Conservation (phyloP, 2,113 vertebrate species). For the Chaetodon auriga region DNA sequence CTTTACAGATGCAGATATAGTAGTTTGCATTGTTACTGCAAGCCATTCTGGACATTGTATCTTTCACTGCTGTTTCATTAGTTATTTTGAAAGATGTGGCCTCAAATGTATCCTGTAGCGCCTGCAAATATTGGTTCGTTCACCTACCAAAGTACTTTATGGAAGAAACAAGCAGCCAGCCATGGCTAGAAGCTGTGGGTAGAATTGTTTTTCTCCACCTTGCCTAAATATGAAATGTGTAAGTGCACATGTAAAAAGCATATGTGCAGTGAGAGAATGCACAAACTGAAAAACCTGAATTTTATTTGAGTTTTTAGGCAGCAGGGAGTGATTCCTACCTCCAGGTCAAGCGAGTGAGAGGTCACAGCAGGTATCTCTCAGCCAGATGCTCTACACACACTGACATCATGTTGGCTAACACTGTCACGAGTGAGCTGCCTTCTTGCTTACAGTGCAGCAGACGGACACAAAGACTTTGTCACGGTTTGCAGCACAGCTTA, state of each 20-base stretch:
- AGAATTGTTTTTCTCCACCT: neutral
- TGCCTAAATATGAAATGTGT: neutral
- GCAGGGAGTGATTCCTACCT: constrained; percentile 4
- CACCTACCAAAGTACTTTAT: constrained; percentile 1
- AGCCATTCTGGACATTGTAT: constrained; percentile 11
- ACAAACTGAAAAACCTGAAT: neutral
- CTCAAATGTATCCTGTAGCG: constrained; percentile 7
- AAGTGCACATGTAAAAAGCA: neutral
- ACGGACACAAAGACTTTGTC: constrained; percentile 52
- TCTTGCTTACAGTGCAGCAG: constrained; percentile 52
- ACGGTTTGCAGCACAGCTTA: constrained; percentile 42
- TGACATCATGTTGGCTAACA: constrained; percentile 61
- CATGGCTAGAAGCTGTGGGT: neutral
- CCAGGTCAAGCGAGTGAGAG: constrained; percentile 37
- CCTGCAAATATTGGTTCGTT: constrained; percentile 1
- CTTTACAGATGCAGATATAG: constrained; percentile 46
- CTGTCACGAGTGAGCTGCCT: constrained; percentile 51
- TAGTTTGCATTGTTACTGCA: constrained; percentile 25
- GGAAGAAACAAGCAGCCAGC: neutral
- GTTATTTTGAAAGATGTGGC: constrained; percentile 15
- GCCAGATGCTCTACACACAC: constrained; percentile 26
- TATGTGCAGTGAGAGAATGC: neutral
- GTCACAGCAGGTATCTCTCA: constrained; percentile 63
- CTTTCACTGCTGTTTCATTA: constrained; percentile 13
- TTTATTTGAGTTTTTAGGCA: neutral